Percentiles rank a stretch among this genome's conserved stretches.
phyloP scores from a whole-genome alignment of 2,797 vertebrate species.

The Euphonia xanthogaster region DNA sequence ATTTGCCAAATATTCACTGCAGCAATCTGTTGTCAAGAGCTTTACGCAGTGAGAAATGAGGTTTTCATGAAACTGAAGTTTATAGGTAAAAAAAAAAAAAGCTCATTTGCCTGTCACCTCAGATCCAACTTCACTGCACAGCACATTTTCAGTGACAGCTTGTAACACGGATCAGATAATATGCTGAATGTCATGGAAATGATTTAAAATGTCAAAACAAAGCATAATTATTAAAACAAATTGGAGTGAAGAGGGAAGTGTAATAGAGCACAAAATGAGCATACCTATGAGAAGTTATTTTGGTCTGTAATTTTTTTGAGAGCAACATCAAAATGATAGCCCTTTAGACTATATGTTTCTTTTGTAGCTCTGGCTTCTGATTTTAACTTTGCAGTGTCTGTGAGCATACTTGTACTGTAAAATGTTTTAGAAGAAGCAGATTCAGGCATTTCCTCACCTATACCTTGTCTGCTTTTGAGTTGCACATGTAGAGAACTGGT shows the following conservation, averaged over 20 bases:
- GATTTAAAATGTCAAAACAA: constrained; percentile 57
- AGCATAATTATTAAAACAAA: constrained; percentile 53
- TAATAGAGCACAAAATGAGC: constrained; percentile 13
- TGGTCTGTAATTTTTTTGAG: background rate
- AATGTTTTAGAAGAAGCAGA: background rate
- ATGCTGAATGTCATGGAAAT: constrained; percentile 13
- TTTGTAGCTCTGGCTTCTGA: background rate
- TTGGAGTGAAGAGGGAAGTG: background rate
- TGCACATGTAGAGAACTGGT: background rate
- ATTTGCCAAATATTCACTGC: background rate
- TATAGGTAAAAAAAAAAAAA: background rate
- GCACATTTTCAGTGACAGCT: constrained; percentile 37
- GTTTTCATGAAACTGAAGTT: background rate
- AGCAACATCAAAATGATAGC: background rate
- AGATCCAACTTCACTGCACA: background rate
- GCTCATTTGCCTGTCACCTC: constrained; percentile 1
- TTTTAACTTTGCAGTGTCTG: background rate
- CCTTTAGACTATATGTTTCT: background rate
- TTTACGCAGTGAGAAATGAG: background rate
- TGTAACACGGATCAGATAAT: constrained; percentile 22
- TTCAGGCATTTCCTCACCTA: background rate
- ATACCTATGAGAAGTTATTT: constrained; percentile 21
- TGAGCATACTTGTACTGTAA: background rate
- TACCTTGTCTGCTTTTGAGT: background rate
- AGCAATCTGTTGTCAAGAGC: background rate